These are phyloP conservation scores for Fissipunctia ypsillon DNA, from an alignment of 2,888 invertebrate species.

Conservation along the genomic window DNA sequence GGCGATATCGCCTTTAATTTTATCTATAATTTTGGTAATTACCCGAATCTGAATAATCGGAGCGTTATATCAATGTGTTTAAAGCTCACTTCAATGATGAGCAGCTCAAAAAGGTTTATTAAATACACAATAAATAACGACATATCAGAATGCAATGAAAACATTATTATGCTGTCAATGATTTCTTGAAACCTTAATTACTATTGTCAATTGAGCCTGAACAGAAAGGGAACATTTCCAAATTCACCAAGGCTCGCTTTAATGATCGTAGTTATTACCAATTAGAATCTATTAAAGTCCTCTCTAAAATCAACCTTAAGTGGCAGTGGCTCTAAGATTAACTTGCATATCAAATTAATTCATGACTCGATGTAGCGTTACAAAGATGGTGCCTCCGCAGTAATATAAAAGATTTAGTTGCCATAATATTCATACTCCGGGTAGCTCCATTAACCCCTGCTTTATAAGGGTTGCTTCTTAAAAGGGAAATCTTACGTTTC, in stretches of 20 bases:
- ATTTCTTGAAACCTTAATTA: not conserved
- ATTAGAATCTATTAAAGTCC: not conserved
- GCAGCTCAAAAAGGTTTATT: conserved; percentile 3
- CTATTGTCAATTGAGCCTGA: not conserved
- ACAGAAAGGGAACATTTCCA: no score
- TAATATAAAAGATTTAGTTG: conserved; percentile 82
- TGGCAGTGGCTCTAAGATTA: conserved; percentile 44
- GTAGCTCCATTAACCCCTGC: conserved; percentile 75
- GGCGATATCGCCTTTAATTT: conserved; percentile 24
- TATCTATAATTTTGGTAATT: conserved; percentile 40
- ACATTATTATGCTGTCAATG: not conserved
- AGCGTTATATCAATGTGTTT: conserved; percentile 14
- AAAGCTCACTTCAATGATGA: conserved; percentile 2
- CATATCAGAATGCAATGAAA: not conserved
- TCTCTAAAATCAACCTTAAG: conserved; percentile 44
- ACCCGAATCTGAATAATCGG: conserved; percentile 29
- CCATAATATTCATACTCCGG: conserved; percentile 79
- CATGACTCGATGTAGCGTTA: conserved; percentile 64
- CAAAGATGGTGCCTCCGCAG: conserved; percentile 59
- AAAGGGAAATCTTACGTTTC: conserved; percentile 63
- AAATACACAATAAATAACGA: not conserved
- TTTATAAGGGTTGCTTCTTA: conserved; percentile 72
- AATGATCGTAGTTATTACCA: not conserved
- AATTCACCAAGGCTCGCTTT: not conserved
- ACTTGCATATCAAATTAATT: conserved; percentile 70